Evolutionary conservation across 2,797 vertebrate genomes (phyloP), one percentile per base, ranked within the genome.

Genomic region (Australoheros facetus): DNA sequence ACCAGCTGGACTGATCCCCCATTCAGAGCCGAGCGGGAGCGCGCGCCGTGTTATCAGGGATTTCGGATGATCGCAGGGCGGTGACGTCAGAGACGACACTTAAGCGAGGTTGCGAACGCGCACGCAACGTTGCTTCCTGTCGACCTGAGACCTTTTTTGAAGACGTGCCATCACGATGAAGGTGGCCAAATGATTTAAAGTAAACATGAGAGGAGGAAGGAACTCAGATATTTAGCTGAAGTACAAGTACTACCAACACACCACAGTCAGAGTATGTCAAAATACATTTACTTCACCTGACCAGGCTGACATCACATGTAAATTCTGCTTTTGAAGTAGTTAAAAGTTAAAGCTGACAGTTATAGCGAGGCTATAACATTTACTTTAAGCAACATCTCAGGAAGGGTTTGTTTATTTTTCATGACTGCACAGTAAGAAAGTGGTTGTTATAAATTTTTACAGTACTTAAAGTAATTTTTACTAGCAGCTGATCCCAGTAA

Each of bases 31-130:
- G 70, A 81, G 80, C 91, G 91, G 80, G 88, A 85, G 76, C 92
- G 92, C 91, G 92, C 93, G 5, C 23, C 88, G 86, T 83, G 83
- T 93, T 91, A 86, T 88, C 87, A 75, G 92, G 91, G 91, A 91
- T 92, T 93, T 94, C 90, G 86, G 82, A 64, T 78, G 81, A 89
- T 87, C 88, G 57, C 74, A 79, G 62, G 84, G 80, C 71, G 66
- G 56, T 93, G 92, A 93, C 93, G 92, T 93, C 93, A 90, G 74
- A 84, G 71, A 16, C 54, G 72, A 62, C 80, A 80, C 12, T 42
- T 19, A 48, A 48, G 10, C 16, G 1, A 2, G 14, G 32, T n/a
- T 80, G 45, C 1, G 91, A 69, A 4, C 91, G 92, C 88, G 91
- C 90, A 88, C 90, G 89, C 77, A 71, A 16, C 30, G 10, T 30